Evolutionary conservation across 2,797 vertebrate species (phyloP).

Genomic region (Acipenser oxyrinchus): DNA sequence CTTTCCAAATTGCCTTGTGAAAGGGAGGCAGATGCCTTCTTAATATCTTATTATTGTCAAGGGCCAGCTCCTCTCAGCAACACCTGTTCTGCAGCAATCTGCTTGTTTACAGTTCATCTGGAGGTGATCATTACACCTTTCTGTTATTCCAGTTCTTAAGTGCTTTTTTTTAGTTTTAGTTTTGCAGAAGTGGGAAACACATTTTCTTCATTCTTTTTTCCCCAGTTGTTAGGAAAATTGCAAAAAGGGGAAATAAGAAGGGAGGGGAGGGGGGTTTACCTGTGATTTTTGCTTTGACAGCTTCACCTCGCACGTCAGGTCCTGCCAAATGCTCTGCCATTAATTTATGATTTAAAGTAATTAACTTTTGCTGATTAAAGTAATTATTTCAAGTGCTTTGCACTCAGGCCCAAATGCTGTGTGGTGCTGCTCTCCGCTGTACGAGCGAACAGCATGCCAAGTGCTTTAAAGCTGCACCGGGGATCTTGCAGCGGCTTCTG

Average conservation of each 20-base stretch:
- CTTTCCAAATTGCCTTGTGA: conserved; percentile 60
- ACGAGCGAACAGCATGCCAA: conserved; percentile 67
- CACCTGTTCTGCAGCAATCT: conserved; percentile 76
- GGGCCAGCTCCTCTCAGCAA: conserved; percentile 65
- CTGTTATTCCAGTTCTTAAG: conserved; percentile 49
- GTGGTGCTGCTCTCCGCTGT: conserved; percentile 61
- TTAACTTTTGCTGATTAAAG: conserved; percentile 88
- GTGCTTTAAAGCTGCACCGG: conserved; percentile 68
- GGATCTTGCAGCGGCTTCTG: conserved; percentile 62
- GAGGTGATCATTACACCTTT: conserved; percentile 73
- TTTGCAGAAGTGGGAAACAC: conserved; percentile 33
- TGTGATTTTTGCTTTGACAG: conserved; percentile 67
- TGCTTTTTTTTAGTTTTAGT: conserved; percentile 30
- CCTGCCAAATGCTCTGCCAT: conserved; percentile 74
- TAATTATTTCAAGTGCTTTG: conserved; percentile 80
- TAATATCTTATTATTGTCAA: conserved; percentile 77
- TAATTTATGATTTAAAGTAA: conserved; percentile 86
- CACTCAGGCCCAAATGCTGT: conserved; percentile 75
- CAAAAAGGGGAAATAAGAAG: conserved; percentile 1
- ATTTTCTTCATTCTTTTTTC: conserved; percentile 40
- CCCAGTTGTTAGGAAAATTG: conserved; percentile 23
- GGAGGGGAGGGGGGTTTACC: conserved; percentile 60
- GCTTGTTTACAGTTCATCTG: conserved; percentile 72
- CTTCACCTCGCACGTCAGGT: conserved; percentile 63
- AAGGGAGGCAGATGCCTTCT: conserved; percentile 77